phyloP scores from a whole-genome alignment of 1,140 invertebrate species.

The Oreohelix idahoensis region DNA sequence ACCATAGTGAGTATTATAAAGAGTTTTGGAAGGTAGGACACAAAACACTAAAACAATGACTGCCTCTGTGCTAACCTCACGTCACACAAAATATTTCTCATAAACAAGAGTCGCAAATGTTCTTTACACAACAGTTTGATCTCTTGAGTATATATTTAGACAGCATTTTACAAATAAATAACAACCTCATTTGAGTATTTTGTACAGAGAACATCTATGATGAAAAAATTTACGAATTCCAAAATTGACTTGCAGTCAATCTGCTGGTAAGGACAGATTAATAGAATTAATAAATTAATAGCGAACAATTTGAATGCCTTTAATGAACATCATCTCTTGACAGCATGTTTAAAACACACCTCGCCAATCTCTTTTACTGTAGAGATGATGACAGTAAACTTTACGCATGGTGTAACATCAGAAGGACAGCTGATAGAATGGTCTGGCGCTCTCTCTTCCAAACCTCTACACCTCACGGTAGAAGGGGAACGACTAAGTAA shows the following conservation, averaged over 20 bases:
- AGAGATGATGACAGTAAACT: no score
- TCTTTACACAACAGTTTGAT: background rate
- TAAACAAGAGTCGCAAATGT: background rate
- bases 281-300: no score
- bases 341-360: background rate
- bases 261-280: background rate
- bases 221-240: background rate
- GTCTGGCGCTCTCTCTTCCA: no score
- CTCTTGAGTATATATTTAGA: background rate
- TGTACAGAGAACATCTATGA: background rate
- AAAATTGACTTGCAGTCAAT: background rate
- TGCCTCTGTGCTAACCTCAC: background rate
- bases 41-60: background rate
- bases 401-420: no score
- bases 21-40: background rate
- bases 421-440: no score
- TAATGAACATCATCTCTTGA: no score
- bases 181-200: background rate
- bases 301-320: no score
- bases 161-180: background rate
- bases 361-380: background rate
- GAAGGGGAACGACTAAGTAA: no score
- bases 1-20: background rate
- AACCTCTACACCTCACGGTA: no score
- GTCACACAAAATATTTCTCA: background rate